Evolutionary conservation across 1,140 invertebrate species (phyloP), one percentile per base, ranked within the genome.

Genomic region (Eriocheir sinensis): DNA sequence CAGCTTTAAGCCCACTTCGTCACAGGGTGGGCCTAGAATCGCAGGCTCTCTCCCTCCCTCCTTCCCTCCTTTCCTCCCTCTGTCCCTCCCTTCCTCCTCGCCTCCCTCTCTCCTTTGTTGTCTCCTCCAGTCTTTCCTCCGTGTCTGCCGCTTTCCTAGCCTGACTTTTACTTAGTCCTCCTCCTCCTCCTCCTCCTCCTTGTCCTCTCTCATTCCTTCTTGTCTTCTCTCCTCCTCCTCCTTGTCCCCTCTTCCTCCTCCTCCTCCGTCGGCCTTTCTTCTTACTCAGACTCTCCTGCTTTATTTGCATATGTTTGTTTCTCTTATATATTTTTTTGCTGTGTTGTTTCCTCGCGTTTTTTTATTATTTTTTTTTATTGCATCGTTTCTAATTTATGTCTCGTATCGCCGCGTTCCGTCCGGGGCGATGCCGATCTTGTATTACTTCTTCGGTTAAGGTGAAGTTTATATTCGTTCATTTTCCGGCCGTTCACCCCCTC

Each of bases 301-400:
- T 72, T 72, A 72, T 72, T 72, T 72, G 27, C 60, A 72, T 72
- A 72, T 72, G n/a, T 72, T 72, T 72, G n/a, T n/a, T n/a, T 72
- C 60, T 72, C 60, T 72, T n/a, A 21, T 72, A 72, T 72, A 2
- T 48, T 48, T 48, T 48, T 48, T 48, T 4, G 48, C 2, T 2
- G 48, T 53, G 2, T 0, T 53, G 48, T 53, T 53, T 53, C 48
- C 9, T 53, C 48, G 21, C 12, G 48, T 53, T 53, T n/a, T n/a
- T n/a, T n/a, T n/a, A n/a, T n/a, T n/a, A n/a, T 15, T n/a, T n/a
- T n/a, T n/a, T n/a, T 15, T n/a, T n/a, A n/a, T n/a, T n/a, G n/a
- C n/a, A n/a, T n/a, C 44, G 3, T 21, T 8, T 21, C 27, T 21
- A 12, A 2, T 72, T 21, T 8, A 3, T 72, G 6, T 72, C 21